Percentiles rank a stretch among this genome's conserved stretches.
These are phyloP conservation scores for Halesus radiatus DNA, from an alignment of 1,140 invertebrate species.

Conservation along the genomic window DNA sequence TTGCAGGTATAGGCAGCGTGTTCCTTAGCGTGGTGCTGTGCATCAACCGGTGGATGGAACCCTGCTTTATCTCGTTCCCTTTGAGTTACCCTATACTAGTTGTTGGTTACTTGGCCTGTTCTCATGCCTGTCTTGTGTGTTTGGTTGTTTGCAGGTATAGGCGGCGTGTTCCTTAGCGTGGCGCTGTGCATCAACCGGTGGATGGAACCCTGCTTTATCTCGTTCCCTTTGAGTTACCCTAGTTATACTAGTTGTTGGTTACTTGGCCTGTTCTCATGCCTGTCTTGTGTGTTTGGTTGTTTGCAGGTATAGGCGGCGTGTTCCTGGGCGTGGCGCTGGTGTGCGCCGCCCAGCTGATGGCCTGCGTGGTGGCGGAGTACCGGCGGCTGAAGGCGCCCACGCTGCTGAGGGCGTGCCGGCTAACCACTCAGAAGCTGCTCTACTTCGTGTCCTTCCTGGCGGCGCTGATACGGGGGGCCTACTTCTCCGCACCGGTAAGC, in stretches of 20 bases:
- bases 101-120: too few species aligned
- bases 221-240: too few species aligned
- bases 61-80: too few species aligned
- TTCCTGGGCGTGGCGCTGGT: conserved; percentile 90
- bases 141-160: conserved; percentile 75
- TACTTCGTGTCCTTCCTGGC: conserved; percentile 92
- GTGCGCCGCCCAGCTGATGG: conserved; percentile 88
- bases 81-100: too few species aligned
- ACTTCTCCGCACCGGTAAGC: conserved; percentile 71
- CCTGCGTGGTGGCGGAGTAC: conserved; percentile 88
- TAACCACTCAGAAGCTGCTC: conserved; percentile 93
- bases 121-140: not conserved
- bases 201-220: conserved; percentile 86
- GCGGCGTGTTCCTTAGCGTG: conserved; percentile 86
- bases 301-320: conserved; percentile 82
- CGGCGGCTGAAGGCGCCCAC: conserved; percentile 85
- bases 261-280: too few species aligned
- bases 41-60: conserved; percentile 87
- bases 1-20: conserved; percentile 82
- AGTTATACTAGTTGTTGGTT: too few species aligned
- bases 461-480: conserved; percentile 86
- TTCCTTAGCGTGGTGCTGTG: conserved; percentile 90
- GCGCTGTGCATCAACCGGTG: conserved; percentile 90
- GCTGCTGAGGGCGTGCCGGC: conserved; percentile 82
- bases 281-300: conserved; percentile 41